Base-by-base conservation (phyloP, 2,888 invertebrate species). In the Idaea straminata region DNA sequence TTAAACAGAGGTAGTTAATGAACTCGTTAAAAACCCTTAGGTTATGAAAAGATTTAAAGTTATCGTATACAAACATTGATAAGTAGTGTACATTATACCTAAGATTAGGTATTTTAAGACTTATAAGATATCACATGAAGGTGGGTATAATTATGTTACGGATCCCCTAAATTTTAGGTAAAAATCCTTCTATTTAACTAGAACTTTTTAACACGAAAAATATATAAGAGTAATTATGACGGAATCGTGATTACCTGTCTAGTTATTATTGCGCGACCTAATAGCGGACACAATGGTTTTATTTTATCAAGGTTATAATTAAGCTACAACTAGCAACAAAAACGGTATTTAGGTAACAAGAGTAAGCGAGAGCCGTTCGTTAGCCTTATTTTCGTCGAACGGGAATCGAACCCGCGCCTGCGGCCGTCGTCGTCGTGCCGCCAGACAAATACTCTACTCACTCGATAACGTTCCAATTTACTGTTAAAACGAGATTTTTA, bases 301-400 rank as follows among this genome's bases (percentile, higher is more conserved):
- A 47, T 47, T 47, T 47, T 47, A 47, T 47, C 47, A 47, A 47
- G 47, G 47, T 47, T 47, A 10, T 47, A 47, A 47, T 47, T 47
- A 47, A 47, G 47, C 47, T 47, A 47, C 47, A 10, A 47, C 47
- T 47, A 47, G 47, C 47, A 7, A 47, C 47, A 47, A 80, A 81
- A 83, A 81, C 80, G 79, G 82, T 83, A 84, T 81, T 81, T 80
- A 80, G 79, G 82, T 80, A 82, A 81, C 79, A 78, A 80, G 78
- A 79, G 77, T 78, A 78, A 73, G 77, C 70, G 76, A 79, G 77
- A 76, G 81, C 81, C 83, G 85, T 84, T 86, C 83, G 85, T 90
- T 89, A 90, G 85, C 88, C 86, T 85, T 84, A 80, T 84, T 90
- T 88, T 87, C 76, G 82, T 78, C 73, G 82, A 88, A 86, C 88